Evolutionary conservation across 2,797 vertebrate species (phyloP), one percentile per base, ranked within the genome.

Genomic region (Distichodus sexfasciatus): DNA sequence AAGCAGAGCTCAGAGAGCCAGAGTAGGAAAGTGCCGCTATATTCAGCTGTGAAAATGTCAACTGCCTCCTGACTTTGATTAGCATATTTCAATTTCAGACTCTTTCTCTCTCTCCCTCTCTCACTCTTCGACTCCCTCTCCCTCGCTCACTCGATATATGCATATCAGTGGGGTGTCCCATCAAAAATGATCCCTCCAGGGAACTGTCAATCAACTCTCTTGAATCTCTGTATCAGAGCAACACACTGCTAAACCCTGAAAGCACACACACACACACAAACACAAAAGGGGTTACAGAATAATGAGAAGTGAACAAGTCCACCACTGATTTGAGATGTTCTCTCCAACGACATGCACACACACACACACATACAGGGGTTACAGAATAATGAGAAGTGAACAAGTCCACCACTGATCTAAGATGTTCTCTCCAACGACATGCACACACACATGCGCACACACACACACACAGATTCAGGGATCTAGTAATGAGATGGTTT

Each of bases 181-280:
- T 76, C 44, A 47, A 58, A 66, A 71, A 76, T 17, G 12, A 68
- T 36, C 60, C 47, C 77, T 43, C 50, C 12, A 54, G 77, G 74
- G 71, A 70, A 53, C 51, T 76, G 77, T 66, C 74, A 74, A 48
- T 79, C 74, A 76, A 67, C 57, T 73, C 63, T 28, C 58, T 23
- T 64, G 53, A 41, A 55, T 54, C 63, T 40, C 36, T 47, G 26
- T 54, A 60, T 58, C 59, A 46, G 33, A 41, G 63, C 21, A 63
- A 62, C 15, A 15, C 44, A 62, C 63, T 26, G 33, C 28, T 35
- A 28, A 5, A 24, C 33, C 63, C 35, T 8, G 19, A 59, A 58
- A 29, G 48, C 43, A 43, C 53, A 54, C 65, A 41, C 55, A 51
- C 29, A 60, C 55, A 61, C 40, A 71, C 48, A 46, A 47, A 55